Evolutionary conservation across 35 echinoderm and acorn worm species (phyloP), one percentile per base, ranked within the genome.

Genomic region (Stichopus chloronotus): DNA sequence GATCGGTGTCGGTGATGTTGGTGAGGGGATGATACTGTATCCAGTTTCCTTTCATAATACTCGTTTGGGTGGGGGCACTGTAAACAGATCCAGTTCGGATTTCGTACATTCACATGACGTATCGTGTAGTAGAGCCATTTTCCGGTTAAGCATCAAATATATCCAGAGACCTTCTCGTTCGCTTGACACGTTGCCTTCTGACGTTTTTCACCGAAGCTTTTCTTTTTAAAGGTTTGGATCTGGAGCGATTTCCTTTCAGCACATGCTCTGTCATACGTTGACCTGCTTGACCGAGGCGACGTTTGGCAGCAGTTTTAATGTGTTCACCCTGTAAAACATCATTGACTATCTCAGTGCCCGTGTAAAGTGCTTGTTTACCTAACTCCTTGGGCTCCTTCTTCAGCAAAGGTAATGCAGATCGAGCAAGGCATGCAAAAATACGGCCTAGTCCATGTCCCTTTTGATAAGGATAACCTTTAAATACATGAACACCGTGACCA

Each of bases 61-160:
- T 92, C 5, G 91, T 80, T 56, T 92, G 91, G 2, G 91, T 92
- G 8, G 80, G 6, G 91, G 91, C 6, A 95, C 60, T 0, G 90
- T 76, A 74, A 95, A 93, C 14, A 96, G 72, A 79, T 96, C 95
- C 24, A 96, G 60, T 86, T 96, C 87, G 7, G 95, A 93, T 83
- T 91, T 91, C 10, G 88, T 61, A 61, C 95, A 95, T 92, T 92
- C 94, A 52, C 78, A 92, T 22, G 83, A 88, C 17, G 90, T 13
- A 54, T 90, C 77, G 74, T 93, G 91, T 83, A 95, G 9, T 53
- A 93, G 88, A 9, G 84, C 68, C 91, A 95, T 95, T 71, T 71
- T 71, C 65, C n/a, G 43, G 19, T 85, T 71, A 91, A 52, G 52
- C 52, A 20, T 91, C 88, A 56, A 91, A 90, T 25, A 91, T 91